Percentiles rank a stretch among this genome's conserved stretches.
Conservation (phyloP, 2,797 vertebrate species). For the Nannoperca obscura region DNA sequence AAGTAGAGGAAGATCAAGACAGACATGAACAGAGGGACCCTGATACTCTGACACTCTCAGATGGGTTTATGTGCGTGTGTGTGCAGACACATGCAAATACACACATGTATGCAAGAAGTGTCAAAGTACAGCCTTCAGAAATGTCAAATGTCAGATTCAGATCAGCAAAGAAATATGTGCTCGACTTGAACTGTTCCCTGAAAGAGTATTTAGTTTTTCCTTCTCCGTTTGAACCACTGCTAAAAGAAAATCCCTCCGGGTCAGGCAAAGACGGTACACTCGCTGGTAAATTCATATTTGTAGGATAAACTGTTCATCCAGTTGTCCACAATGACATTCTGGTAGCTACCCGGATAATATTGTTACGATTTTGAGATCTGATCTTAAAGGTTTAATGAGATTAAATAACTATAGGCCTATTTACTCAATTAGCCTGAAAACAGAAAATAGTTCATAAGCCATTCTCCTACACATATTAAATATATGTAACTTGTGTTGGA, state of each 20-base stretch:
- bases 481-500: background rate
- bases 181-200: background rate
- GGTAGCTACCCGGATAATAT: too few species aligned
- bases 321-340: background rate
- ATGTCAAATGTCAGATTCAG: constrained; percentile 55
- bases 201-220: constrained; percentile 6
- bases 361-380: background rate
- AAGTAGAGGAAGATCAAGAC: constrained; percentile 65
- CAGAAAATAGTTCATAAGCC: background rate
- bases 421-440: background rate
- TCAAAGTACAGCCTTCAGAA: constrained; percentile 53
- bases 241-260: background rate
- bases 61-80: constrained; percentile 35
- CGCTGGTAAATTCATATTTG: background rate
- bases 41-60: constrained; percentile 50
- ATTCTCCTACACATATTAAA: background rate
- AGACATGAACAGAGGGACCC: constrained; percentile 43
- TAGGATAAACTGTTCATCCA: background rate
- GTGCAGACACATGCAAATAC: constrained; percentile 24
- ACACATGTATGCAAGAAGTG: constrained; percentile 21
- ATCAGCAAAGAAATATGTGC: constrained; percentile 13
- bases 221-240: background rate
- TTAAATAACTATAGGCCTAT: background rate
- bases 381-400: background rate
- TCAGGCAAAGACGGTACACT: background rate